Evolutionary conservation across 2,888 invertebrate species (phyloP).

Genomic region (Polydesmus complanatus): DNA sequence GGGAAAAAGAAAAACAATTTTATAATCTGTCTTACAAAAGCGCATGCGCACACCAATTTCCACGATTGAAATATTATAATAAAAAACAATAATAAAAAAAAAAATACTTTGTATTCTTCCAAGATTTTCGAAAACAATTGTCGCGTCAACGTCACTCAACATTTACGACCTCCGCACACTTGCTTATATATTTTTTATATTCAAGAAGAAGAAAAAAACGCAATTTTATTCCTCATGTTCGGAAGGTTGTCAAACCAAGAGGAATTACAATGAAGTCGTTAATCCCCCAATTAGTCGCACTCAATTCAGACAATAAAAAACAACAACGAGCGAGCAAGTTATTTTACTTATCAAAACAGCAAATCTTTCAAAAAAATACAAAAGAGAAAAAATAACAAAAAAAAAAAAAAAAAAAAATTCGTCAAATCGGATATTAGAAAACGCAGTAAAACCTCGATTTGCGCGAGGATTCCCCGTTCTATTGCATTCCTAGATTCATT

Average conservation of each 20-base stretch:
- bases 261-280: neutral
- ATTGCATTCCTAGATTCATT: too few relatives aligned
- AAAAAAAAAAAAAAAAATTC: too few relatives aligned
- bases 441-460: too few relatives aligned
- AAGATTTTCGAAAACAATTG: neutral
- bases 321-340: neutral
- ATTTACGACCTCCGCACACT: neutral
- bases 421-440: too few relatives aligned
- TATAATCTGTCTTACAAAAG: too few relatives aligned
- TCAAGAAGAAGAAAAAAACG: neutral
- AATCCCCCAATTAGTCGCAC: neutral
- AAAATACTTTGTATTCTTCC: neutral
- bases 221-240: too few relatives aligned
- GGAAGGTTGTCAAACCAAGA: neutral
- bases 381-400: too few relatives aligned
- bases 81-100: too few relatives aligned
- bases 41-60: neutral
- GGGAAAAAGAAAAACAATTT: neutral
- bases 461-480: too few relatives aligned
- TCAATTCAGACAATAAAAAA: neutral
- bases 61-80: neutral
- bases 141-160: neutral
- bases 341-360: neutral
- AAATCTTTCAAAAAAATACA: too few relatives aligned
- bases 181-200: neutral